Conservation (phyloP, 2,888 invertebrate species). For the Xylota segnis region DNA sequence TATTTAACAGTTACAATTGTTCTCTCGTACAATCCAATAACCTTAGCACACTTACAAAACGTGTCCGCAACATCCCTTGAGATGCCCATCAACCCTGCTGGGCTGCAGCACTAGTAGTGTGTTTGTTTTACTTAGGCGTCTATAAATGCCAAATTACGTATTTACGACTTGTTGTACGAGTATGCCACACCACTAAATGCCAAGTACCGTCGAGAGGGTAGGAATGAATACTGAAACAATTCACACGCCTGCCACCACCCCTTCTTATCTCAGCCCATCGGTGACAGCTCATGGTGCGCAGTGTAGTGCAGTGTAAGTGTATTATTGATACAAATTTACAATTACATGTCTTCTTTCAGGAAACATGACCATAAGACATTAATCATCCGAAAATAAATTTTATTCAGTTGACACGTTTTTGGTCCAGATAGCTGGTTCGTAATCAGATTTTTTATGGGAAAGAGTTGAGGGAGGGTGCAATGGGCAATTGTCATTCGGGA, state of each 20-base stretch:
- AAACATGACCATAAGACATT: constrained; percentile 47
- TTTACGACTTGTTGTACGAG: constrained; percentile 64
- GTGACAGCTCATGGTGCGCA: constrained; percentile 8
- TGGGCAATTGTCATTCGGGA: not conserved
- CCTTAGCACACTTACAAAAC: constrained; percentile 71
- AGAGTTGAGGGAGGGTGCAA: not conserved
- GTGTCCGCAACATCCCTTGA: constrained; percentile 67
- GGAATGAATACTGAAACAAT: constrained; percentile 60
- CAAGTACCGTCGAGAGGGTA: constrained; percentile 25
- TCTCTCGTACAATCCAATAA: constrained; percentile 72
- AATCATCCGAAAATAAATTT: constrained; percentile 38
- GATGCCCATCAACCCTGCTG: constrained; percentile 54
- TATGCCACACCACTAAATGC: constrained; percentile 42
- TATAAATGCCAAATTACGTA: constrained; percentile 69
- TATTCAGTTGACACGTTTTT: constrained; percentile 14
- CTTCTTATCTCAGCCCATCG: constrained; percentile 20
- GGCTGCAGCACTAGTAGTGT: constrained; percentile 26
- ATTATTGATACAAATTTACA: constrained; percentile 63
- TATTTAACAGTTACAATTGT: constrained; percentile 70
- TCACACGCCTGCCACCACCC: constrained; percentile 67
- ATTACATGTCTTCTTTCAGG: constrained; percentile 17
- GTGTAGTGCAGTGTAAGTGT: constrained; percentile 28
- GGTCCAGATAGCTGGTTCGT: not conserved
- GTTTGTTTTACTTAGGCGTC: constrained; percentile 58
- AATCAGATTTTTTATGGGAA: not conserved